phyloP scores from a whole-genome alignment of 2,888 invertebrate genomes.

The Portevinia maculata region DNA sequence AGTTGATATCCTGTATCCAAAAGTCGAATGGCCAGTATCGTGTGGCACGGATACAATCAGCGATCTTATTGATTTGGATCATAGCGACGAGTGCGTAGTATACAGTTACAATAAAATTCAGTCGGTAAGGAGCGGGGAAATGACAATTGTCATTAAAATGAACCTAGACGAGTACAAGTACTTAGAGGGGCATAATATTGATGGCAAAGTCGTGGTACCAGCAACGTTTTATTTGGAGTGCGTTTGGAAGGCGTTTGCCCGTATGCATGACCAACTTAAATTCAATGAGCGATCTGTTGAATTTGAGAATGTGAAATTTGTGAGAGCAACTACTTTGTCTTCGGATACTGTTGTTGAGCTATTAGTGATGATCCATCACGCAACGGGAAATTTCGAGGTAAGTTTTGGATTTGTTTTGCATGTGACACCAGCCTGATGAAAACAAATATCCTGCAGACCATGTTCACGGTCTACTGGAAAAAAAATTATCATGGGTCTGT shows the following conservation, averaged over 20 bases:
- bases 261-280: slow-evolving; percentile 85
- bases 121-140: slow-evolving; percentile 86
- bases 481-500: too few species aligned
- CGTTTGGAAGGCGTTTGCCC: slow-evolving; percentile 88
- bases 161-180: slow-evolving; percentile 87
- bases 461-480: too few species aligned
- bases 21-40: slow-evolving; percentile 90
- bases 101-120: slow-evolving; percentile 86
- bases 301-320: slow-evolving; percentile 91
- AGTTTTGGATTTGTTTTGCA: slow-evolving; percentile 8
- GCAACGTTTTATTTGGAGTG: slow-evolving; percentile 90
- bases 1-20: slow-evolving; percentile 89
- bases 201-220: slow-evolving; percentile 88
- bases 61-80: slow-evolving; percentile 92
- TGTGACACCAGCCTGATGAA: too few species aligned
- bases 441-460: too few species aligned
- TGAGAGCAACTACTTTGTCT: slow-evolving; percentile 91
- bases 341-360: slow-evolving; percentile 85
- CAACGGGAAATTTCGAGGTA: slow-evolving; percentile 86
- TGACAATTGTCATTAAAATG: slow-evolving; percentile 85
- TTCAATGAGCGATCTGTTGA: slow-evolving; percentile 88
- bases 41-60: slow-evolving; percentile 92
- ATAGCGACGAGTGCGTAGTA: slow-evolving; percentile 89
- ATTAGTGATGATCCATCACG: slow-evolving; percentile 85
- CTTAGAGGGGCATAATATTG: slow-evolving; percentile 91